Evolutionary conservation across 2,113 vertebrate species (phyloP), one percentile per base, ranked within the genome.

Genomic region (Tichodroma muraria): DNA sequence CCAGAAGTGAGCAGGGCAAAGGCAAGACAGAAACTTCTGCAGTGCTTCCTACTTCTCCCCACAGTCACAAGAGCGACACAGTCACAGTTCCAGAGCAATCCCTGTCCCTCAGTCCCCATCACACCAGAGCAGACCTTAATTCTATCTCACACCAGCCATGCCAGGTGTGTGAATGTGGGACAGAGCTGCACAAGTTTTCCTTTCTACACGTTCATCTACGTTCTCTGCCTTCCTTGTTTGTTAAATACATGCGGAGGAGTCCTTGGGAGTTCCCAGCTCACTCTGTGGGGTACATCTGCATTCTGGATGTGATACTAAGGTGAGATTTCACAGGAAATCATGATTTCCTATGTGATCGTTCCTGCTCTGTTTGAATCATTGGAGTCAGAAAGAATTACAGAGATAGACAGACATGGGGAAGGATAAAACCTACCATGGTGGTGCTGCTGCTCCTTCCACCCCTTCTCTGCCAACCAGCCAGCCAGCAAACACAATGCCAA

Each of bases 381-480:
- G 64, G 25, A 49, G 56, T 54, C 53, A 71, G 90, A 73, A 89
- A 49, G 65, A 90, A 93, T 91, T 25, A 53, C 28, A 82, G 85
- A 79, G 13, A 59, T 30, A 33, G 80, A 90, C 35, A 91, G 56
- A 80, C 28, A 65, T 13, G 38, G 56, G 88, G 91, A 91, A 86
- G 87, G 94, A 68, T 44, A 31, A 84, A 94, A 90, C 97, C 94
- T 98, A 97, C 97, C 97, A 98, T 98, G 38, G 22, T 95, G 90
- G 22, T 95, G 90, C 72, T 94, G 93, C 80, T 94, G 91, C 56
- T 94, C 53, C 70, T 96, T 96, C 85, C 45, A 71, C 89, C 85
- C 92, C 89, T 93, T 78, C 89, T 96, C 91, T 93, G 94, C 91
- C 95, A 94, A 90, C 89, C 59, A 50, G 81, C 37, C 95, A 94